Evolutionary conservation across 2,797 vertebrate species (phyloP), one percentile per base, ranked within the genome.

Genomic region (Leptodactylus fallax): DNA sequence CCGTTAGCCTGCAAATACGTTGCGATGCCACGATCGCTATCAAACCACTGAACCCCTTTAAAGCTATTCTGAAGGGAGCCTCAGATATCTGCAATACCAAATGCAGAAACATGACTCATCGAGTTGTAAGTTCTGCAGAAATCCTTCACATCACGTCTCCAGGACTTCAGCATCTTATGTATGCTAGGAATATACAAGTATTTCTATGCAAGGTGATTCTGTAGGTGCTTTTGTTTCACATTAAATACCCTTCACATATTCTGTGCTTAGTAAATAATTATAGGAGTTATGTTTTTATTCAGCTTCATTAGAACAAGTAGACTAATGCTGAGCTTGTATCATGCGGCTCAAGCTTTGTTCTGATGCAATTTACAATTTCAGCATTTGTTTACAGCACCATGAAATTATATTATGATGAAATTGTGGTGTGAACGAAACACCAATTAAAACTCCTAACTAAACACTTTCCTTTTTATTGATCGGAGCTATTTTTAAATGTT

Each of bases 371-470:
- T 82, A 63, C 55, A 81, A 76, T 87, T 76, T 80, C 25, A 82
- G 69, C 79, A 74, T 87, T 87, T 87, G 79, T 87, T 87, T 81
- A 82, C 67, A 25, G 69, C 86, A 87, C 86, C 86, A 87, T 87
- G 79, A 87, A 87, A 87, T 87, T 87, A 81, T 82, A 87, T 74
- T 63, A 87, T 74, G 86, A 87, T 74, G 78, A 87, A 87, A 87
- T 21, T 71, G 65, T 56, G 72, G 53, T 74, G 67, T 87, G 79
- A 81, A 87, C 45, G 8, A 76, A 87, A 76, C 67, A 82, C 79
- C 79, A 87, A 87, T 87, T 87, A 87, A 81, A 87, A 81, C 71
- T 82, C 49, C 45, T 53, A 63, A 71, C 79, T 81, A 60, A 87
- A 51, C 79, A 81, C 23, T 87, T 72, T 85, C 23, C 27, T 81